Evolutionary conservation across 64 coral and sea anemone species (phyloP).

Genomic region (Dendronephthya gigantea): DNA sequence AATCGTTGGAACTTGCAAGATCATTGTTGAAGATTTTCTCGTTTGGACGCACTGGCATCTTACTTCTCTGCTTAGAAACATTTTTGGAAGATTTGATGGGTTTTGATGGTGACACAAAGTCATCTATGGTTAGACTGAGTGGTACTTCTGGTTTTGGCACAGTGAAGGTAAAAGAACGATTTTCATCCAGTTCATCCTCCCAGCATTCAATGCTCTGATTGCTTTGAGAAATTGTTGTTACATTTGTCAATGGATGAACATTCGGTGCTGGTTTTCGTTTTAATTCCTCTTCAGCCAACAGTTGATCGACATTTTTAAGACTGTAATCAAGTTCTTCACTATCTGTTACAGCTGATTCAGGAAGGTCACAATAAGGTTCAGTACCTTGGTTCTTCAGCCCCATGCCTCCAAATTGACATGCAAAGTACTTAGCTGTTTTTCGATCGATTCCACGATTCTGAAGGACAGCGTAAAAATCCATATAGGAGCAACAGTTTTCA

Average conservation of each 20-base stretch:
- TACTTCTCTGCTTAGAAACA: not conserved
- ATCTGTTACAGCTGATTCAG: not conserved
- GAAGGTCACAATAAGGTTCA: not conserved
- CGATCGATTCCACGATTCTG: slow-evolving; percentile 80
- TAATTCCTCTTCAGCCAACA: not conserved
- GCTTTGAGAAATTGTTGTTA: not conserved
- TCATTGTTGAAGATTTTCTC: not conserved
- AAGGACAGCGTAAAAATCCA: slow-evolving; percentile 71
- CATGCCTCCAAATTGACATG: slow-evolving; percentile 52
- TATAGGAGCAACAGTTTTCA: slow-evolving; percentile 67
- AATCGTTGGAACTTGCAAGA: not conserved
- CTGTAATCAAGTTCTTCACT: not conserved
- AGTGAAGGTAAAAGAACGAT: not conserved
- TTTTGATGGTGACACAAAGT: not conserved
- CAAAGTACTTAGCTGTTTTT: slow-evolving; percentile 64
- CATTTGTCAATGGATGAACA: not conserved
- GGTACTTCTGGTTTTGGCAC: not conserved
- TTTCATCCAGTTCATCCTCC: not conserved
- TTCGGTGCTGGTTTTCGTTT: not conserved
- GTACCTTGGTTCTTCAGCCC: slow-evolving; percentile 73
- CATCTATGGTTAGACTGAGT: not conserved
- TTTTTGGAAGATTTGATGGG: not conserved
- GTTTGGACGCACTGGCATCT: too few species aligned
- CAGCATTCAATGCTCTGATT: not conserved
- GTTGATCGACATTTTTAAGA: not conserved